These are phyloP conservation scores for Fragum fragum DNA, from an alignment of 2,888 invertebrate genomes.

Conservation along the genomic window DNA sequence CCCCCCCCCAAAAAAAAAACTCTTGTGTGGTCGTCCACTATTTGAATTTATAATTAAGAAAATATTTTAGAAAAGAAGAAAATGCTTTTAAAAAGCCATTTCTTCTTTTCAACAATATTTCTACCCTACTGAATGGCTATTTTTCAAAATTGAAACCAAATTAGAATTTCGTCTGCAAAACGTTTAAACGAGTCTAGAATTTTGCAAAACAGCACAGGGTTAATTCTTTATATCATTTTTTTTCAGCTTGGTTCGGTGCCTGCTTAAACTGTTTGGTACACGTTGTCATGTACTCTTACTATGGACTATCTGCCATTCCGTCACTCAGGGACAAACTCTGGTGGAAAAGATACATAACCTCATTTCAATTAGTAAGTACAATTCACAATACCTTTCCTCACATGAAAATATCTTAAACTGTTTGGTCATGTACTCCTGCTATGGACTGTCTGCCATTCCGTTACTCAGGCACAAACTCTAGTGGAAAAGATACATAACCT, in stretches of 20 bases:
- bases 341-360: constrained; percentile 98
- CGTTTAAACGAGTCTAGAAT: no score
- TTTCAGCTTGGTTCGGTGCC: constrained; percentile 88
- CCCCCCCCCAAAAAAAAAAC: no score
- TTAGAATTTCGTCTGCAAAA: no score
- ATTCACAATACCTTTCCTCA: neutral
- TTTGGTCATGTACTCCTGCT: constrained; percentile 96
- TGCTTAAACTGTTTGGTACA: constrained; percentile 97
- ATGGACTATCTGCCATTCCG: constrained; percentile 95
- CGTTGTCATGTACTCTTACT: constrained; percentile 97
- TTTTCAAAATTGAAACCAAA: no score
- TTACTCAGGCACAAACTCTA: constrained; percentile 92
- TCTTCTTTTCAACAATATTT: no score
- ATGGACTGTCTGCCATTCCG: constrained; percentile 95
- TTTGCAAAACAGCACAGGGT: no score
- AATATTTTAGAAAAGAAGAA: no score
- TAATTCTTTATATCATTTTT: no score
- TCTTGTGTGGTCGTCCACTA: no score
- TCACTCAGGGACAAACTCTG: constrained; percentile 92
- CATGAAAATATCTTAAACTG: constrained; percentile 94
- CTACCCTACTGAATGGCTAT: no score
- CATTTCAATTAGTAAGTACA: constrained; percentile 93
- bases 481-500: constrained; percentile 98
- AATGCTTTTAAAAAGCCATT: no score
- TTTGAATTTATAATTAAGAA: no score